phyloP scores from a whole-genome alignment of 2,113 vertebrate species.

The Abramis brama region DNA sequence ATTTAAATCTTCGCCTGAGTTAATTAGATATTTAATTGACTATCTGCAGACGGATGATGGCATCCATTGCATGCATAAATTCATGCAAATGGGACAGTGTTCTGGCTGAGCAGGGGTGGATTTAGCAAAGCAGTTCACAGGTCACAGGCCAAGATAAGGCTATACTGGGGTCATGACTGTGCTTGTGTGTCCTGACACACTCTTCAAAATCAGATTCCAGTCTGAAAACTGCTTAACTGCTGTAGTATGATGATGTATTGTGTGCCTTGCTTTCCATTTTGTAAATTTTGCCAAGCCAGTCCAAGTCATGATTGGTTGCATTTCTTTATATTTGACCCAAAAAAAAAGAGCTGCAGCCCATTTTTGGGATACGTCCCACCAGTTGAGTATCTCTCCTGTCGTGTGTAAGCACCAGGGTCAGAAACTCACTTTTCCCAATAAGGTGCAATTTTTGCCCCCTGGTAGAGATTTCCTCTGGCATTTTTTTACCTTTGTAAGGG shows the following conservation, averaged over 20 bases:
- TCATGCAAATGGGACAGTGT: constrained; percentile 71
- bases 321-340: no score
- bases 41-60: constrained; percentile 72
- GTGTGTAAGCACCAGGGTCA: no score
- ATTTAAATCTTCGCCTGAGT: constrained; percentile 77
- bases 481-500: no score
- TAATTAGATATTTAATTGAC: constrained; percentile 83
- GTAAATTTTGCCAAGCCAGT: background rate
- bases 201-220: background rate
- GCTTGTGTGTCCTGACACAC: background rate
- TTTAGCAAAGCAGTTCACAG: constrained; percentile 62
- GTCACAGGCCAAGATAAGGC: constrained; percentile 69
- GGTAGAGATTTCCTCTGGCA: no score
- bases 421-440: no score
- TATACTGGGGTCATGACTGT: constrained; percentile 39
- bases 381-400: no score
- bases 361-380: no score
- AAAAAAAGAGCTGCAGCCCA: no score
- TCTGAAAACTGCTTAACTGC: no score
- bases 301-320: background rate
- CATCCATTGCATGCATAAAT: constrained; percentile 70
- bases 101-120: constrained; percentile 58
- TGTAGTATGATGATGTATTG: background rate
- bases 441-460: no score
- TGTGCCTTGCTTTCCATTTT: background rate